Percentiles rank a stretch among this genome's conserved stretches.
These are phyloP conservation scores for Cordilura impudica DNA, from an alignment of 2,888 invertebrate species.

Conservation along the genomic window DNA sequence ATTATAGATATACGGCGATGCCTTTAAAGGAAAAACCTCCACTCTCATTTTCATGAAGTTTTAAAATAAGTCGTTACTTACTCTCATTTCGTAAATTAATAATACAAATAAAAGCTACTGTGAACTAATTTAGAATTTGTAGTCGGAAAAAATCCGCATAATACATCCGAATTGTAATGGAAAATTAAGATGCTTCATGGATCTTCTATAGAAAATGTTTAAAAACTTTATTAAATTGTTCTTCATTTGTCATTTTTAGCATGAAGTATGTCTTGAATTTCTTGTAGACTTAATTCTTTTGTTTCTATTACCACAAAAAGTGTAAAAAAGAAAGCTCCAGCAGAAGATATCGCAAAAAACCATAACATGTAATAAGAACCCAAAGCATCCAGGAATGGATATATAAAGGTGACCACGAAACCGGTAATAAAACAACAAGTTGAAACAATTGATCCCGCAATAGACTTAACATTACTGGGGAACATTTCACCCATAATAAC, in stretches of 20 bases:
- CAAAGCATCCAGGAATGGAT: slow-evolving; percentile 81
- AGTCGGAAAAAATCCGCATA: too few relatives aligned
- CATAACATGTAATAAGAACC: slow-evolving; percentile 85
- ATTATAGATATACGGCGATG: too few relatives aligned
- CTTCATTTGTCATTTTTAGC: slow-evolving; percentile 77
- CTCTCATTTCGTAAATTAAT: too few relatives aligned
- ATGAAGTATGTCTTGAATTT: slow-evolving; percentile 87
- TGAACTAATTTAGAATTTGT: too few relatives aligned
- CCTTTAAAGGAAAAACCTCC: too few relatives aligned
- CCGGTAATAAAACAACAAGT: slow-evolving; percentile 87
- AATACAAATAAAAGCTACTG: too few relatives aligned
- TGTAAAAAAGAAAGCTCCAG: slow-evolving; percentile 84
- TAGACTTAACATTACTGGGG: slow-evolving; percentile 86
- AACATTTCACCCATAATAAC: slow-evolving; percentile 90
- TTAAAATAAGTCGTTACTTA: too few relatives aligned
- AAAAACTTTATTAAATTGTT: too few relatives aligned
- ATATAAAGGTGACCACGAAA: slow-evolving; percentile 87
- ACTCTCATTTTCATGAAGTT: too few relatives aligned
- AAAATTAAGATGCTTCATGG: too few relatives aligned
- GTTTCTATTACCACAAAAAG: slow-evolving; percentile 90
- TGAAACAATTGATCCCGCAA: slow-evolving; percentile 86
- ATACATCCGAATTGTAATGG: too few relatives aligned
- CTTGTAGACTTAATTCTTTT: slow-evolving; percentile 89
- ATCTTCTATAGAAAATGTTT: too few relatives aligned
- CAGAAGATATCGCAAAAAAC: slow-evolving; percentile 83